Percentiles rank a stretch among this genome's conserved stretches.
Evolutionary conservation across 2,797 vertebrate species (phyloP).

Genomic region (Pelochelys cantorii): DNA sequence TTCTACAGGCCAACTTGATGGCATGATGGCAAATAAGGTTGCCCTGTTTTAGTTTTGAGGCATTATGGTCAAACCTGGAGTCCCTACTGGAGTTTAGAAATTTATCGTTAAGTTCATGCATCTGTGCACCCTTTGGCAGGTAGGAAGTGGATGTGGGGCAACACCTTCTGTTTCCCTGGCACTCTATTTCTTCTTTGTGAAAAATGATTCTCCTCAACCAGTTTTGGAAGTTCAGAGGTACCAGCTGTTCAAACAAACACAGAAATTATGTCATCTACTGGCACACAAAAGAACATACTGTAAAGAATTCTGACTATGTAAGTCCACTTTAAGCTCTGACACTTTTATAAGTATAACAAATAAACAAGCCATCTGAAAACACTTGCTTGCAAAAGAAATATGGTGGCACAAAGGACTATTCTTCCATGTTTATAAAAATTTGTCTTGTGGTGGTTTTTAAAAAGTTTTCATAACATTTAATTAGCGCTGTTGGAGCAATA

Average conservation of each 20-base stretch:
- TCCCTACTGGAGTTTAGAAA: constrained; percentile 1
- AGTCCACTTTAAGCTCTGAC: constrained; percentile 10
- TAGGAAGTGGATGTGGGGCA: not conserved
- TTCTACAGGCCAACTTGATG: not conserved
- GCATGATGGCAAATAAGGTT: not conserved
- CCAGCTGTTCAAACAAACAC: constrained; percentile 67
- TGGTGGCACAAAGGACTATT: constrained; percentile 9
- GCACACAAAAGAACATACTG: constrained; percentile 4
- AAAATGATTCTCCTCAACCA: constrained; percentile 5
- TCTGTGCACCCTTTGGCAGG: not conserved
- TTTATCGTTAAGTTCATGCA: not conserved
- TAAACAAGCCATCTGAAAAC: constrained; percentile 22
- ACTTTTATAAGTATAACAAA: constrained; percentile 47
- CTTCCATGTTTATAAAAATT: not conserved
- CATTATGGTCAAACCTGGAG: not conserved
- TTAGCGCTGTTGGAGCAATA: constrained; percentile 38
- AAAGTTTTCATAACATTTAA: constrained; percentile 49
- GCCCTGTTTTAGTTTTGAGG: not conserved
- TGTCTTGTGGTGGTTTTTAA: not conserved
- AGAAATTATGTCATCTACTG: constrained; percentile 59
- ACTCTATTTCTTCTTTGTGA: constrained; percentile 17
- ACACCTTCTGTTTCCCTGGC: constrained; percentile 3
- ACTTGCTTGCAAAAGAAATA: constrained; percentile 39
- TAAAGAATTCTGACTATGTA: constrained; percentile 54
- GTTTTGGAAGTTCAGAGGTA: not conserved